phyloP scores from a whole-genome alignment of 1,140 invertebrate species.

The Aphidius ervi region DNA sequence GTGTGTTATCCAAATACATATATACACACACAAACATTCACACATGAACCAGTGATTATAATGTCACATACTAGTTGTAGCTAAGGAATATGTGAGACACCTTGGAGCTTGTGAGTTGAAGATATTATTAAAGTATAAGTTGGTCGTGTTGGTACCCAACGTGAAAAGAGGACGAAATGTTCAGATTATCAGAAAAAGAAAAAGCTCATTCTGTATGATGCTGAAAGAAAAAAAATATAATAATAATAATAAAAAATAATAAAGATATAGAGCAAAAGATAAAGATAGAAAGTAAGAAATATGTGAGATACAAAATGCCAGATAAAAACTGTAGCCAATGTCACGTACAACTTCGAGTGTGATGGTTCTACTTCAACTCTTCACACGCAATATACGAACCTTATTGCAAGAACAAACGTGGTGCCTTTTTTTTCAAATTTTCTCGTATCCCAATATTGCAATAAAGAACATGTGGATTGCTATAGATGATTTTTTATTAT shows the following conservation, averaged over 20 bases:
- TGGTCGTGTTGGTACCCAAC: conserved; percentile 24
- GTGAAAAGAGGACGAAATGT: conserved; percentile 40
- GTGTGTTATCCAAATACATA: conserved; percentile 11
- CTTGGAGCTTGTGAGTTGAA: conserved; percentile 19
- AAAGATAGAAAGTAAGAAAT: not conserved
- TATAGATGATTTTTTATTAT: no score
- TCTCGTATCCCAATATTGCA: not conserved
- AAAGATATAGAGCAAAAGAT: conserved; percentile 17
- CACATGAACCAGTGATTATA: conserved; percentile 34
- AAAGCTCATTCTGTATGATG: conserved; percentile 31
- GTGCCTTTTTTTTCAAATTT: not conserved
- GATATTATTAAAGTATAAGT: conserved; percentile 15
- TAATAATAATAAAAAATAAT: conserved; percentile 7
- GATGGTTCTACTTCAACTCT: conserved; percentile 35
- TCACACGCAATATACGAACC: conserved; percentile 35
- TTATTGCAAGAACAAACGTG: no score
- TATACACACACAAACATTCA: not conserved
- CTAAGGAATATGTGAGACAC: conserved; percentile 31
- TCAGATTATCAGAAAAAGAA: conserved; percentile 41
- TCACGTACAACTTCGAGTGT: conserved; percentile 49
- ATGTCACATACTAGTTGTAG: conserved; percentile 41
- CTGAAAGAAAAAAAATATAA: not conserved
- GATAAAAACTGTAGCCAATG: conserved; percentile 47
- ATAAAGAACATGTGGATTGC: not conserved
- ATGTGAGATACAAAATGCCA: conserved; percentile 32